Evolutionary conservation across 2,888 invertebrate genomes (phyloP).

Genomic region (Philonicus albiceps): DNA sequence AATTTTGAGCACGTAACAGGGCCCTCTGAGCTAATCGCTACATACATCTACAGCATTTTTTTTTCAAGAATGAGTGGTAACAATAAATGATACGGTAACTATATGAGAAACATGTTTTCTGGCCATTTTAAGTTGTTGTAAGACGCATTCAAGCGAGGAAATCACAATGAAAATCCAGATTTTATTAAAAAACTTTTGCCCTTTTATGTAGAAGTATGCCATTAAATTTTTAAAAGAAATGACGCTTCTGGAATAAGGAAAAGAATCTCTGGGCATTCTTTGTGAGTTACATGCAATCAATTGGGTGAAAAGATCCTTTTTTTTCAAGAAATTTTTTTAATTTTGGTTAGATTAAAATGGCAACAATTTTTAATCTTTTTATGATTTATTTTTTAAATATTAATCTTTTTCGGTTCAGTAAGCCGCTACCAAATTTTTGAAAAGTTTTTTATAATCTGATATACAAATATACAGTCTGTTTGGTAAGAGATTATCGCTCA

Average conservation of each 20-base stretch:
- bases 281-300: neutral
- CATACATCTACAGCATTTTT: neutral
- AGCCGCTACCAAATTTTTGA: no score
- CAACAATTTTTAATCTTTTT: neutral
- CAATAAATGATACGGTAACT: neutral
- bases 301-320: neutral
- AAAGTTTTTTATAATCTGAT: no score
- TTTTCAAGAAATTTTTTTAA: neutral
- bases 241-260: neutral
- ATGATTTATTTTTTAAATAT: no score
- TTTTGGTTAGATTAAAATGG: neutral
- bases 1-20: neutral
- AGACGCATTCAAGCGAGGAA: neutral
- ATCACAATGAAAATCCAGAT: neutral
- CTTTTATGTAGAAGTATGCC: neutral
- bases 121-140: neutral
- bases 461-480: no score
- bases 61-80: neutral
- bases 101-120: neutral
- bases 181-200: neutral
- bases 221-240: neutral
- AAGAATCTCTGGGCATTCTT: neutral
- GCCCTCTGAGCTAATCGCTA: neutral
- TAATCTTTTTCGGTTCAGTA: no score
- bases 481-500: no score